Conservation (phyloP, 92 coral and sea anemone genomes). For the Palythoa grandiflora region DNA sequence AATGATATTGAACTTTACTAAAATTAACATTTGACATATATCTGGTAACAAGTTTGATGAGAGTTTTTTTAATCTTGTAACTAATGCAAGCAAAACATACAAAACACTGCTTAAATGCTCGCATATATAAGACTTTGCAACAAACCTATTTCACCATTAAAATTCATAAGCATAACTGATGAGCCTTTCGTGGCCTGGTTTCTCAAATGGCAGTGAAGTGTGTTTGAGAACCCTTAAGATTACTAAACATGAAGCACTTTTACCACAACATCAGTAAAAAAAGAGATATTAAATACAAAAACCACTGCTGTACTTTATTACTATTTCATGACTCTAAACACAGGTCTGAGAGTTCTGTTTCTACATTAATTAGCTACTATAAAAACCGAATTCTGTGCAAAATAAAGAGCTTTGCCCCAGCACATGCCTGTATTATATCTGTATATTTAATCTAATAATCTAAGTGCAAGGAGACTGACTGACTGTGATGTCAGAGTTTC, state of each 20-base stretch:
- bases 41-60: not conserved
- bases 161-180: not conserved
- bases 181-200: not conserved
- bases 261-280: no score
- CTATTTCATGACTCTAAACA: no score
- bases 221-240: not conserved
- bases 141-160: not conserved
- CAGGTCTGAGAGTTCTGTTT: no score
- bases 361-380: not conserved
- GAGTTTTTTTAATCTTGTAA: not conserved
- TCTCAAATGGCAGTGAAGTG: not conserved
- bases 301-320: no score
- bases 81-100: not conserved
- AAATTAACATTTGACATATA: not conserved
- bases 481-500: not conserved
- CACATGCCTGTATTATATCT: not conserved
- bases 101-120: not conserved
- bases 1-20: not conserved
- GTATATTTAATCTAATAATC: not conserved
- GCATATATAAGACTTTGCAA: not conserved
- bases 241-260: no score
- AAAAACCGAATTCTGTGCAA: not conserved
- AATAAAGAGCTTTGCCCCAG: not conserved
- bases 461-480: constrained; percentile 9
- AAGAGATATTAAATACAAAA: no score